A percentile compares a stretch with the other conserved stretches of the same genome.
Conservation (phyloP, 1,140 invertebrate species). For the Lerema accius region DNA sequence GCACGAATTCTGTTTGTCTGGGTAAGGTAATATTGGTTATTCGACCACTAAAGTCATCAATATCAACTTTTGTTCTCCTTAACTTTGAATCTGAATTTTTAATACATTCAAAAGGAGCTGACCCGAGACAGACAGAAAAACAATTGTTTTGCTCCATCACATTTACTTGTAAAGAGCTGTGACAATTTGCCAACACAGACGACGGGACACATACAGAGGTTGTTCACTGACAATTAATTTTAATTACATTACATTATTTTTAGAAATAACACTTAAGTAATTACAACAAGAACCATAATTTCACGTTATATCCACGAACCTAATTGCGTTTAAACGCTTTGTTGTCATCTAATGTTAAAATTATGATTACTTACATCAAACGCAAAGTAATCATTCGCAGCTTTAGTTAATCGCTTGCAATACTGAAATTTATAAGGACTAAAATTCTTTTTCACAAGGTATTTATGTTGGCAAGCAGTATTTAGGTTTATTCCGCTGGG, state of each 20-base stretch:
- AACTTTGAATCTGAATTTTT: slow-evolving; percentile 1
- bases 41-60: neutral
- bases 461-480: too few species aligned
- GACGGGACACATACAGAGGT: too few species aligned
- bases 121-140: slow-evolving; percentile 27
- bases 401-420: too few species aligned
- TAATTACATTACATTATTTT: slow-evolving; percentile 34
- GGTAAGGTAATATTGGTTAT: slow-evolving; percentile 6
- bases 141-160: slow-evolving; percentile 19
- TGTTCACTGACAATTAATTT: slow-evolving; percentile 18
- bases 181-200: slow-evolving; percentile 55
- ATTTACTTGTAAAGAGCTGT: slow-evolving; percentile 46
- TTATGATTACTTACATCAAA: too few species aligned
- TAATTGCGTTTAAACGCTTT: too few species aligned
- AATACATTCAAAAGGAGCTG: slow-evolving; percentile 20
- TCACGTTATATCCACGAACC: too few species aligned
- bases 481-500: too few species aligned
- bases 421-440: too few species aligned
- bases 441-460: too few species aligned
- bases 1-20: slow-evolving; percentile 24
- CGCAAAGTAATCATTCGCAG: slow-evolving; percentile 6
- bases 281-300: too few species aligned
- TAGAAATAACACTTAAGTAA: slow-evolving; percentile 17
- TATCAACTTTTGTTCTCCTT: neutral
- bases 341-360: too few species aligned